Evolutionary conservation across 2,888 invertebrate genomes (phyloP).

Genomic region (Uloborus plumipes): DNA sequence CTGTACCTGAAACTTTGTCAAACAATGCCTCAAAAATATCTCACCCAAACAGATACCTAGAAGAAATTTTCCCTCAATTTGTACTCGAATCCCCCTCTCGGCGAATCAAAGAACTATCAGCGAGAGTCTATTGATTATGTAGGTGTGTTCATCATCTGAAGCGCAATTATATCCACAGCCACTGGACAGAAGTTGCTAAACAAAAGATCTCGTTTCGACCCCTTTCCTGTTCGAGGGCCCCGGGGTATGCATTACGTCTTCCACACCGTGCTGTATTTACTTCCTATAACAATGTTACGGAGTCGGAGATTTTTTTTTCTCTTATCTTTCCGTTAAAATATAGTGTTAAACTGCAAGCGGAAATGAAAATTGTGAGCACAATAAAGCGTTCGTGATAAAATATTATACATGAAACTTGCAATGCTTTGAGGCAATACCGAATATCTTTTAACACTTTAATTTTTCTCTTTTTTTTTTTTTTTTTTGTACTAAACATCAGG

Average conservation of each 20-base stretch:
- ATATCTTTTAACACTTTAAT: too few relatives aligned
- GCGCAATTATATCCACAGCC: constrained; percentile 53
- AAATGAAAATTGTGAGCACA: too few relatives aligned
- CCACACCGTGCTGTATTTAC: neutral
- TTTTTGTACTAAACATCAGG: too few relatives aligned
- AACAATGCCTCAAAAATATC: too few relatives aligned
- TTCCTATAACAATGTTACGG: neutral
- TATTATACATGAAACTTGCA: too few relatives aligned
- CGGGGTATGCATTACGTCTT: constrained; percentile 2
- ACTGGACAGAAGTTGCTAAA: constrained; percentile 50
- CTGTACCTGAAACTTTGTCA: too few relatives aligned
- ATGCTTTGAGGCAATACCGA: too few relatives aligned
- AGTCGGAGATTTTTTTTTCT: neutral
- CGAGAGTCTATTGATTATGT: constrained; percentile 50
- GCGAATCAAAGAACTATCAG: constrained; percentile 26
- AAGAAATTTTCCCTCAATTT: constrained; percentile 12
- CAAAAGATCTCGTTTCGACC: constrained; percentile 46
- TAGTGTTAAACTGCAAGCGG: too few relatives aligned
- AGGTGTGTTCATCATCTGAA: constrained; percentile 55
- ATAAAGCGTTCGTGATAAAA: too few relatives aligned
- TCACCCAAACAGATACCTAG: too few relatives aligned
- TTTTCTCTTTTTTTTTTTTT: too few relatives aligned
- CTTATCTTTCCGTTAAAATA: neutral
- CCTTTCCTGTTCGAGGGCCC: neutral
- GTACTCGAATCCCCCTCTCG: constrained; percentile 7